Conservation (phyloP, 2,113 vertebrate species). For the Tympanuchus pallidicinctus region DNA sequence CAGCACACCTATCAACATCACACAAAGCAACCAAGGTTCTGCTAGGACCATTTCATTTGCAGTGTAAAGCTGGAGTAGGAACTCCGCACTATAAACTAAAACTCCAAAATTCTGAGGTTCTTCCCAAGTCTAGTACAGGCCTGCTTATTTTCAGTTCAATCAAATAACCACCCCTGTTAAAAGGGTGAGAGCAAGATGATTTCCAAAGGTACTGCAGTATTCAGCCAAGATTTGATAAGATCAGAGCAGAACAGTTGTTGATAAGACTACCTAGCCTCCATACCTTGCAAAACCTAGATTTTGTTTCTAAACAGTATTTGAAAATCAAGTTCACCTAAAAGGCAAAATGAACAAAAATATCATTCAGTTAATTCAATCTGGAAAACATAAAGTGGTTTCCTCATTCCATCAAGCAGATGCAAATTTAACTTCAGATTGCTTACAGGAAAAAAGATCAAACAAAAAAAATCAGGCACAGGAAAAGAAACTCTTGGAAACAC, state of each 20-base stretch:
- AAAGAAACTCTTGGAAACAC: background rate
- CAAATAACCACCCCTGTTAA: background rate
- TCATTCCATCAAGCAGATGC: background rate
- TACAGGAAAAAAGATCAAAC: background rate
- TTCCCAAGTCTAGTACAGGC: background rate
- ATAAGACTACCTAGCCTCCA: slow-evolving; percentile 1
- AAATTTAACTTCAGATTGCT: slow-evolving; percentile 48
- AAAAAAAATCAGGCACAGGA: background rate
- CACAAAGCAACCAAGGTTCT: background rate
- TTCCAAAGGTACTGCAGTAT: background rate
- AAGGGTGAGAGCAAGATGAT: background rate
- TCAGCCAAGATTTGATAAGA: background rate
- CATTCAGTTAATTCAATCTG: slow-evolving; percentile 1
- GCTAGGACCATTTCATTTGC: background rate
- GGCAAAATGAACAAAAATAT: background rate
- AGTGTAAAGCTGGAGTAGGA: background rate
- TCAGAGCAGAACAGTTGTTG: background rate
- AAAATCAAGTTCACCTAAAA: background rate
- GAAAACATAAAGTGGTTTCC: background rate
- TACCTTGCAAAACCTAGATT: background rate
- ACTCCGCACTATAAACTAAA: background rate
- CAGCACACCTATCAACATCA: background rate
- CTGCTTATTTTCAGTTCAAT: background rate
- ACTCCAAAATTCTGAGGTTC: background rate
- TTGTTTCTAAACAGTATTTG: slow-evolving; percentile 11